Percentiles rank a stretch among this genome's conserved stretches.
phyloP scores from a whole-genome alignment of 2,888 invertebrate species.

The Serripes groenlandicus region DNA sequence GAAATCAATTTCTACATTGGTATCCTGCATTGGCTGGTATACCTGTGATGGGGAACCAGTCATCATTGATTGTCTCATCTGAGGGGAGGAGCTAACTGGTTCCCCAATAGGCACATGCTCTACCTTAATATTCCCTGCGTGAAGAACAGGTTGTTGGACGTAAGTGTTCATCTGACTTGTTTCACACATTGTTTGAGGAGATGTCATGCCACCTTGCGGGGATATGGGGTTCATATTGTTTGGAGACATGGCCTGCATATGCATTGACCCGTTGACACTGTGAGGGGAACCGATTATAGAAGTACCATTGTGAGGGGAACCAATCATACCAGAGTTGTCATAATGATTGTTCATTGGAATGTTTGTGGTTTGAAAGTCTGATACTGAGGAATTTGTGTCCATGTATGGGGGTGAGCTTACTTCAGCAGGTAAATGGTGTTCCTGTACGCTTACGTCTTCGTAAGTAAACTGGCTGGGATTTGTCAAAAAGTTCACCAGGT shows the following conservation, averaged over 20 bases:
- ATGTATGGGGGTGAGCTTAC: slow-evolving; percentile 6
- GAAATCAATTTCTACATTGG: slow-evolving; percentile 37
- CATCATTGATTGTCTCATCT: neutral
- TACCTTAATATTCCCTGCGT: slow-evolving; percentile 3
- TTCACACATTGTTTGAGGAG: slow-evolving; percentile 9
- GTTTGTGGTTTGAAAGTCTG: slow-evolving; percentile 2
- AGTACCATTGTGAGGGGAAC: slow-evolving; percentile 36
- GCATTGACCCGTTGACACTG: slow-evolving; percentile 21
- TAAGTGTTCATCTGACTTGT: slow-evolving; percentile 7
- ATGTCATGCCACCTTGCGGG: slow-evolving; percentile 11
- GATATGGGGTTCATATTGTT: slow-evolving; percentile 14
- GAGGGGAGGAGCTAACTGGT: neutral
- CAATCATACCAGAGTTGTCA: slow-evolving; percentile 20
- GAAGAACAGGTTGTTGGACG: neutral
- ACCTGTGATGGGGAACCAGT: slow-evolving; percentile 21
- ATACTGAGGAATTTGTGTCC: neutral
- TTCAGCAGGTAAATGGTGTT: neutral
- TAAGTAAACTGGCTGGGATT: neutral
- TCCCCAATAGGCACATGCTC: slow-evolving; percentile 13
- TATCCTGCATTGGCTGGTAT: slow-evolving; percentile 13
- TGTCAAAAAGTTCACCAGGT: slow-evolving; percentile 7
- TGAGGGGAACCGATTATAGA: slow-evolving; percentile 44
- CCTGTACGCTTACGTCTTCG: slow-evolving; percentile 4
- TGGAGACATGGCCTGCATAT: slow-evolving; percentile 21
- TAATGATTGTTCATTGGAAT: slow-evolving; percentile 11